Evolutionary conservation across 2,888 invertebrate species (phyloP).

Genomic region (Drosophila paranaensis): DNA sequence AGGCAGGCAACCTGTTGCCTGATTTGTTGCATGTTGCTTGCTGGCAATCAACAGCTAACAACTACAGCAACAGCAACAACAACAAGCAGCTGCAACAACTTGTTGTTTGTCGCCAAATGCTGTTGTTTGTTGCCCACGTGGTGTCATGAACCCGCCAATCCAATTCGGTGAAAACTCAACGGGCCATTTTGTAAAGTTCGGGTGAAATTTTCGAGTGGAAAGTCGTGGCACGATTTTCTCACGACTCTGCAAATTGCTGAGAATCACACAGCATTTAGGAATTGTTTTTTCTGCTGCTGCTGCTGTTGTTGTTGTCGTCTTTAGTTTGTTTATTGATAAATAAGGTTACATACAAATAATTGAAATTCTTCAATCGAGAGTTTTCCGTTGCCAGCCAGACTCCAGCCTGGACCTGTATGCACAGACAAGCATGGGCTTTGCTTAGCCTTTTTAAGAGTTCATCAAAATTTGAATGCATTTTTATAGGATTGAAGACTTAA

Average conservation of each 20-base stretch:
- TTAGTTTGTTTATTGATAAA: background rate
- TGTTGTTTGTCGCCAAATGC: conserved; percentile 61
- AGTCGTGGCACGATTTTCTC: conserved; percentile 55
- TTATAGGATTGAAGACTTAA: too few species aligned
- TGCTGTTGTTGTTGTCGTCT: background rate
- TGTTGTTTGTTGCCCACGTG: conserved; percentile 67
- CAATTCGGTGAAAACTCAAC: conserved; percentile 62
- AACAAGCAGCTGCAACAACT: conserved; percentile 30
- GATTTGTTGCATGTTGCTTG: conserved; percentile 60
- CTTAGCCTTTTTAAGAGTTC: background rate
- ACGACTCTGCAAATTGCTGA: conserved; percentile 28
- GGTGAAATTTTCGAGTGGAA: conserved; percentile 56
- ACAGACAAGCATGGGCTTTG: background rate
- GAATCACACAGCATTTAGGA: conserved; percentile 3
- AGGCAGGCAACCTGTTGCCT: conserved; percentile 59
- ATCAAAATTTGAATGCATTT: background rate
- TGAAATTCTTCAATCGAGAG: background rate
- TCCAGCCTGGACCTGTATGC: background rate
- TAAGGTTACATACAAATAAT: background rate
- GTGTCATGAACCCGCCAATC: conserved; percentile 76
- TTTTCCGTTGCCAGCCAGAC: background rate
- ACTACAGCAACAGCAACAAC: conserved; percentile 19
- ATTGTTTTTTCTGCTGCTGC: conserved; percentile 3
- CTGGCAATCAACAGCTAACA: conserved; percentile 54
- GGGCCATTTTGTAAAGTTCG: conserved; percentile 45